Evolutionary conservation across 2,113 vertebrate genomes (phyloP).

Genomic region (Columba janthina): DNA sequence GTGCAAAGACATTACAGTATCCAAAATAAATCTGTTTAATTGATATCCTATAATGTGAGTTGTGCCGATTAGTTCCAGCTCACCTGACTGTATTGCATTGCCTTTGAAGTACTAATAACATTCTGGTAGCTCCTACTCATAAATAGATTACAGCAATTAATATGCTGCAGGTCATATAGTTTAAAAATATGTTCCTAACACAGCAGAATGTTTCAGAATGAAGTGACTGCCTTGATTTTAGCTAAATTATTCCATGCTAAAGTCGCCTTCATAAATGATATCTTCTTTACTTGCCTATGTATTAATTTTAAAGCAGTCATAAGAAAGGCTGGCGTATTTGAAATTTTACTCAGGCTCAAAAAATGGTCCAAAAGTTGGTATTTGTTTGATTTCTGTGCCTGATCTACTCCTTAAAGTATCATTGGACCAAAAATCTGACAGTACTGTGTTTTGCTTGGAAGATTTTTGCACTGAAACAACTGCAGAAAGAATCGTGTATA

Average conservation of each 20-base stretch:
- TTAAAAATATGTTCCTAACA: neutral
- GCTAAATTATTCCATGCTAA: neutral
- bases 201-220: neutral
- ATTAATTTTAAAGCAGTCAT: neutral
- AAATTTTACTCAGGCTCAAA: neutral
- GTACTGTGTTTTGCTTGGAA: neutral
- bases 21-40: neutral
- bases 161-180: neutral
- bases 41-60: neutral
- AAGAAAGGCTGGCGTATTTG: neutral
- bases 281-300: neutral
- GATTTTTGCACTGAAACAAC: neutral
- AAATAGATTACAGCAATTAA: neutral
- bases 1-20: neutral
- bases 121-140: neutral
- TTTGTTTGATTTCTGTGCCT: neutral
- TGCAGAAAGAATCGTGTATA: neutral
- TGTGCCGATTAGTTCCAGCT: neutral
- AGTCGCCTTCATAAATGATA: neutral
- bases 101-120: neutral
- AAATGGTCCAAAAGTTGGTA: neutral
- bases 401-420: neutral
- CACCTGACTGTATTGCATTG: neutral
- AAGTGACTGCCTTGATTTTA: neutral
- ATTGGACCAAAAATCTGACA: neutral